Evolutionary conservation across 2,888 invertebrate species (phyloP), one percentile per base, ranked within the genome.

Genomic region (Seladonia tumulorum): DNA sequence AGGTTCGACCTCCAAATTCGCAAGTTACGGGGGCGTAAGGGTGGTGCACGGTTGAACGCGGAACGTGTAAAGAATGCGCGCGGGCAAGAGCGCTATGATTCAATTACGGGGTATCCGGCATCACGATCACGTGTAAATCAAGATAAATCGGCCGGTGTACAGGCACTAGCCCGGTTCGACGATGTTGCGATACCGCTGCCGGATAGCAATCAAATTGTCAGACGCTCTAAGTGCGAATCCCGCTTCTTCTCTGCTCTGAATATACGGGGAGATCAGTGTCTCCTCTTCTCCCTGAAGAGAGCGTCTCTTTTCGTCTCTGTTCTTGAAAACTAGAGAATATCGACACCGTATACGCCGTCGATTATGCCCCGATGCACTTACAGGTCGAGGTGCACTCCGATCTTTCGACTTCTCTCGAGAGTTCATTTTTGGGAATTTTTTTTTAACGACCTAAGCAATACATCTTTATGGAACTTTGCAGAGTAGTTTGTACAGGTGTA

Each of bases 131-230:
- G 87, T 88, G 87, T 88, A 84, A 88, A 88, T 88, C 87, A 87
- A 88, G 87, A 87, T 88, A 88, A 88, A 87, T 88, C 87, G 87
- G 60, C 82, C 72, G 76, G 82, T 81, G 74, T 78, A 80, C 81
- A 66, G 76, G 80, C 25, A 63, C 84, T 85, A 81, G 76, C 83
- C 85, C 72, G 88, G 76, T 88, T 88, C 87, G 83, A 83, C 80
- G 87, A 85, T 88, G 85, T 80, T 80, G 76, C 84, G 82, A 86
- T 87, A 88, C 85, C 88, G 85, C 85, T 87, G 85, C 87, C 87
- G 88, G 82, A 89, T 89, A 82, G 89, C 86, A 88, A 89, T 89
- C 89, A 89, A 89, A 89, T 85, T 89, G 89, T 89, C 89, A 86
- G 89, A 83, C 88, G 85, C 79, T 83, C 79, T 57, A 73, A 89